Evolutionary conservation across 2,888 invertebrate species (phyloP).

Genomic region (Neoascia interrupta): DNA sequence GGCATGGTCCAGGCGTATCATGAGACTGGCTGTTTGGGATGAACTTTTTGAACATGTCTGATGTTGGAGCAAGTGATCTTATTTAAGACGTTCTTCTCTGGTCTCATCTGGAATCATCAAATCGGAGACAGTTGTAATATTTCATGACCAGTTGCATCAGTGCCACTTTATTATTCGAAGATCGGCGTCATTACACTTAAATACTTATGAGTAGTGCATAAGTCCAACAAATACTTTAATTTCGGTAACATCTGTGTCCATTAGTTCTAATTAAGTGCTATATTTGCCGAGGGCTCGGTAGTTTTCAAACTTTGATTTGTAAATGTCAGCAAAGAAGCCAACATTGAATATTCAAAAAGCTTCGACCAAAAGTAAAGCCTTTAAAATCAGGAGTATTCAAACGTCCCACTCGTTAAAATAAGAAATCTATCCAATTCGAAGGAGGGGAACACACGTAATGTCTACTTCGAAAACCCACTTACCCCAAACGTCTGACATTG

Average conservation of each 20-base stretch:
- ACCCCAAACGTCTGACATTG: too few relatives aligned
- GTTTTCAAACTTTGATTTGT: constrained; percentile 21
- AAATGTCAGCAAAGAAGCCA: constrained; percentile 26
- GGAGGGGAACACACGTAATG: too few relatives aligned
- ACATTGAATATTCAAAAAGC: constrained; percentile 24
- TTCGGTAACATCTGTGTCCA: constrained; percentile 45
- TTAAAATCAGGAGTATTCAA: constrained; percentile 18
- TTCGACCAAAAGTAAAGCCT: constrained; percentile 27
- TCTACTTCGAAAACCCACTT: too few relatives aligned
- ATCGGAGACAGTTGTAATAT: constrained; percentile 63
- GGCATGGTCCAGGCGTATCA: constrained; percentile 45
- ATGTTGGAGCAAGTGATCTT: constrained; percentile 57
- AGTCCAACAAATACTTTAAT: constrained; percentile 51
- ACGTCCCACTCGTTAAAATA: too few relatives aligned
- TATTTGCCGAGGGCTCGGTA: constrained; percentile 35
- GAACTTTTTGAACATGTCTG: constrained; percentile 60
- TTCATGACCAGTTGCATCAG: constrained; percentile 55
- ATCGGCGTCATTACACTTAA: constrained; percentile 49
- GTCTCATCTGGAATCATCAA: constrained; percentile 50
- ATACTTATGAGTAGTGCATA: constrained; percentile 29
- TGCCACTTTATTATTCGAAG: constrained; percentile 46
- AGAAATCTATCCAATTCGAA: too few relatives aligned
- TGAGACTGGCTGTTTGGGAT: constrained; percentile 56
- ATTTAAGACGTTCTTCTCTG: constrained; percentile 38
- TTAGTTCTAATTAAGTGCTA: constrained; percentile 33